Evolutionary conservation across 2,797 vertebrate genomes (phyloP), one percentile per base, ranked within the genome.

Genomic region (Urophycis tenuis): DNA sequence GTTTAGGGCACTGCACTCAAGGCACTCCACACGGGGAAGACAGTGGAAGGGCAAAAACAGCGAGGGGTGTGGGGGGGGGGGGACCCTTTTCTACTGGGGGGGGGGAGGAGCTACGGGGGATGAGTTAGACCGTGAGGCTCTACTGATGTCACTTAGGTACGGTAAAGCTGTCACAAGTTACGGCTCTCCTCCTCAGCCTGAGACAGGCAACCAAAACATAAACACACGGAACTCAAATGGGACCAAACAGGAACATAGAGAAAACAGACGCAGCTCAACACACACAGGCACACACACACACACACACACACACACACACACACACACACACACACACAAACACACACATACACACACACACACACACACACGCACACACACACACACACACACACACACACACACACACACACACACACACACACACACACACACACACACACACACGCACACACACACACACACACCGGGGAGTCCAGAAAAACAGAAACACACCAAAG

Each of bases 161-260:
- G 36, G 30, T 39, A n/a, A 87, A 84, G 78, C 82, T 77, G 85
- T 92, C 87, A 93, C 83, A 92, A 85, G 87, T 93, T 77, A 88
- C 89, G 19, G 83, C 5, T 72, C 89, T 90, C 88, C 90, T 91
- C 91, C 91, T 88, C 89, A 92, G n/a, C 92, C 91, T 92, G 89
- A 89, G 89, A 90, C 91, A 92, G 91, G 82, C 77, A 83, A 92
- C 85, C 79, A 36, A 81, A 77, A 77, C 31, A 25, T 73, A 67
- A 75, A 22, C 53, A 9, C 45, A 74, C 81, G 15, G 33, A 41
- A 41, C n/a, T n/a, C n/a, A n/a, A n/a, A n/a, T n/a, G n/a, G n/a
- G 32, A n/a, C n/a, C 74, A 80, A 74, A 73, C 74, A 87, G 74
- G 77, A 83, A 12, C 30, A 74, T 74, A 88, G 81, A 84, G 69